Evolutionary conservation across 2,888 invertebrate genomes (phyloP), one percentile per base, ranked within the genome.

Genomic region (Steinernema scapterisci): DNA sequence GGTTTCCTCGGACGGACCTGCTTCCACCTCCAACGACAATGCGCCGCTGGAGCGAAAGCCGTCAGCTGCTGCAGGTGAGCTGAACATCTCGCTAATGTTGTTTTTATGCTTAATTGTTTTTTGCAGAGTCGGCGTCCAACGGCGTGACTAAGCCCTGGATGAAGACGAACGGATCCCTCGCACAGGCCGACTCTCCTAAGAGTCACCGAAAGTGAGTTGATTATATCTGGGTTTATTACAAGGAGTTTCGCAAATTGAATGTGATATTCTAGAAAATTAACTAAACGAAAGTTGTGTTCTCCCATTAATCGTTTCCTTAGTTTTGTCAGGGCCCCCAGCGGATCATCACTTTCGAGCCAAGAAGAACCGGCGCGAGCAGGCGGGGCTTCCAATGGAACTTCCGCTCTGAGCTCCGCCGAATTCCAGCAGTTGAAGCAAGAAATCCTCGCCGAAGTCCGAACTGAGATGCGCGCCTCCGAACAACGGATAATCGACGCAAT

Each of bases 261-360:
- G n/a, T n/a, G n/a, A n/a, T n/a, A n/a, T n/a, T n/a, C n/a, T n/a
- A n/a, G n/a, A n/a, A n/a, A n/a, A n/a, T n/a, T n/a, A n/a, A n/a
- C n/a, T n/a, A n/a, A n/a, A n/a, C n/a, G n/a, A n/a, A n/a, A n/a
- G n/a, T n/a, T n/a, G n/a, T n/a, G n/a, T 38, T 38, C 11, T 52
- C 2, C 21, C 1, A 13, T 25, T 31, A 63, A 63, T 31, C 63
- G 63, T 63, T 63, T 11, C 11, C 23, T 27, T 63, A 63, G 63
- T 63, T 63, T 63, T 63, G 63, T 63, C 38, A 63, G 63, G 63
- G 63, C 63, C 2, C 63, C 63, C 38, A 63, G 63, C 25, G 63
- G 63, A 27, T 63, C 63, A 16, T 63, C 63, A 63, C 63, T 63
- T 16, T 63, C 63, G 31, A 63, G 63, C 38, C 63, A 63, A 38